A percentile compares a stretch with the other conserved stretches of the same genome.
These are phyloP conservation scores for Molorchus minor DNA, from an alignment of 2,888 invertebrate species.

Conservation along the genomic window DNA sequence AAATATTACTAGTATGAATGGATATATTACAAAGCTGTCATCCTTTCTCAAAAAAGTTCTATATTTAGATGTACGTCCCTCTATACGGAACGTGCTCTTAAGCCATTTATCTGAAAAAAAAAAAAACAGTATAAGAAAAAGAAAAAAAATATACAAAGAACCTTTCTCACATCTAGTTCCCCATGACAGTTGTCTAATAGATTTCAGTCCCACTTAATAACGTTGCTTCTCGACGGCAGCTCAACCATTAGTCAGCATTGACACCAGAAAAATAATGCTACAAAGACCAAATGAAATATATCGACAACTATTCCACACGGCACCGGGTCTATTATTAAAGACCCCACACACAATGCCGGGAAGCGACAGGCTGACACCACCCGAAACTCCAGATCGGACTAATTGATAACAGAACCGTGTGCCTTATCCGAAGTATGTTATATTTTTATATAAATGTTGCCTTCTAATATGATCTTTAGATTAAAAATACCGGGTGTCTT, in stretches of 20 bases:
- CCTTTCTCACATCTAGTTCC: constrained; percentile 33
- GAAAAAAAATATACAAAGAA: constrained; percentile 20
- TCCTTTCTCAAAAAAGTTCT: neutral
- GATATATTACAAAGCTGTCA: neutral
- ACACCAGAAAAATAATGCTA: constrained; percentile 58
- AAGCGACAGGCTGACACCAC: constrained; percentile 29
- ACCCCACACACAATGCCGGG: constrained; percentile 44
- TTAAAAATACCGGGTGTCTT: too few relatives aligned
- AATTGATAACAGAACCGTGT: constrained; percentile 19
- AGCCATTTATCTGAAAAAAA: constrained; percentile 17
- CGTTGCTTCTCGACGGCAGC: constrained; percentile 50
- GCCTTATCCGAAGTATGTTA: constrained; percentile 3
- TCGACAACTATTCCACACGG: constrained; percentile 55
- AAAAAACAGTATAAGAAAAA: constrained; percentile 11
- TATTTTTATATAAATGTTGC: too few relatives aligned
- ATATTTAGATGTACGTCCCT: constrained; percentile 4
- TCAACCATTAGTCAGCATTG: constrained; percentile 60
- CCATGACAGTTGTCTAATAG: constrained; percentile 57
- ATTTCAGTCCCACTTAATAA: constrained; percentile 58
- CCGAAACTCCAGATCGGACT: constrained; percentile 19
- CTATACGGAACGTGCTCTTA: neutral
- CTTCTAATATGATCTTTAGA: too few relatives aligned
- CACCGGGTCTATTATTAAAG: constrained; percentile 47
- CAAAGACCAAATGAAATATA: constrained; percentile 58
- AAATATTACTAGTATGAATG: too few relatives aligned